phyloP scores from a whole-genome alignment of 92 coral and sea anemone genomes.

The Muricea muricata region DNA sequence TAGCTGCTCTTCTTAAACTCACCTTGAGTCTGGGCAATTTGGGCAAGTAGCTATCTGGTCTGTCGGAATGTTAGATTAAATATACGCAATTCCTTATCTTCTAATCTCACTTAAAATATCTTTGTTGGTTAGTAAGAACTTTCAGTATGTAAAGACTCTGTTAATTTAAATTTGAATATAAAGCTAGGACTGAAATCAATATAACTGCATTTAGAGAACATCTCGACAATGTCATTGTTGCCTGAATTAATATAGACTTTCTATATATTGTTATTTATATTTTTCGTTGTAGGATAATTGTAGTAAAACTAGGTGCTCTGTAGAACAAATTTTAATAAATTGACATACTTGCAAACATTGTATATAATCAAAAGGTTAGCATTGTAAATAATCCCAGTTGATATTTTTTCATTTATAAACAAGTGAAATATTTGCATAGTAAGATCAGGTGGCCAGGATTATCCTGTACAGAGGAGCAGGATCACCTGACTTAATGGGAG shows the following conservation, averaged over 20 bases:
- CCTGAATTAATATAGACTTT: neutral
- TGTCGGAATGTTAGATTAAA: slow-evolving; percentile 18
- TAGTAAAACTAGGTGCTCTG: neutral
- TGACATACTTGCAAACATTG: neutral
- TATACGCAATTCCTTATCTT: slow-evolving; percentile 3
- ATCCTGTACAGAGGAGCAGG: too few species aligned
- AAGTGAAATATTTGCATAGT: neutral
- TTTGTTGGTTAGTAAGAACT: neutral
- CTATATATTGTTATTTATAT: neutral
- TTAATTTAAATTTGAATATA: neutral
- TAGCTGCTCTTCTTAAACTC: neutral
- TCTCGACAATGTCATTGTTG: neutral
- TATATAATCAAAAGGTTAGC: neutral
- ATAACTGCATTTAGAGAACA: neutral
- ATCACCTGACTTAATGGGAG: too few species aligned
- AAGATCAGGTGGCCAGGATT: too few species aligned
- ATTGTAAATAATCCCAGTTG: neutral
- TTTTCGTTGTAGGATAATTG: neutral
- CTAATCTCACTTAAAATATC: neutral
- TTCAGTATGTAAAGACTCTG: neutral
- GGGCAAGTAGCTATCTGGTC: neutral
- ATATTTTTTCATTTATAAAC: neutral
- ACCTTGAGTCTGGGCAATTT: neutral
- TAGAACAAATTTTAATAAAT: neutral
- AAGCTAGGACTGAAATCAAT: neutral